A percentile compares a stretch with the other conserved stretches of the same genome.
phyloP scores from a whole-genome alignment of 2,113 vertebrate genomes.

The Corydoras sp. region DNA sequence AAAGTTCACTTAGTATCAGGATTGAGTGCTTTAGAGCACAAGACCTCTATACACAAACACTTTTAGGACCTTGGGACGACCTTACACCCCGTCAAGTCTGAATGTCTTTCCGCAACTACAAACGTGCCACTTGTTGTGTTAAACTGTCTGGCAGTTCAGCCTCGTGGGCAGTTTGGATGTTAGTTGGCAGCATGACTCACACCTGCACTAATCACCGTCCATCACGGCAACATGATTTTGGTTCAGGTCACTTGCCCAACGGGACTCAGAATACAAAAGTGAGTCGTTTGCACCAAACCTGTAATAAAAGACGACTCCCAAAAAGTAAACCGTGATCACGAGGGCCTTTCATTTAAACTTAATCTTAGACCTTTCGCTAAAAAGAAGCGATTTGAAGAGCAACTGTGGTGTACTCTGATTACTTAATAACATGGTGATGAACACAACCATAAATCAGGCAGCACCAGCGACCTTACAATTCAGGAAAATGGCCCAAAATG shows the following conservation, averaged over 20 bases:
- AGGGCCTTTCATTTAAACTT: constrained; percentile 65
- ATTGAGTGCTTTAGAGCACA: no score
- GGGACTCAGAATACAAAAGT: constrained; percentile 43
- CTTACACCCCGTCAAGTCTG: no score
- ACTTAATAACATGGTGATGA: constrained; percentile 72
- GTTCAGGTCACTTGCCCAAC: constrained; percentile 24
- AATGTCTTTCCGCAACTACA: no score
- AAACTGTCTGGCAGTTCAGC: background rate
- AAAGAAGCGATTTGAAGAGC: constrained; percentile 61
- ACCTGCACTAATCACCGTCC: constrained; percentile 1
- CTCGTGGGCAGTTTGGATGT: background rate
- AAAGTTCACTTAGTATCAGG: no score
- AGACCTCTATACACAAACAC: no score
- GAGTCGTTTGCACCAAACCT: constrained; percentile 36
- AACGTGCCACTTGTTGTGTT: no score
- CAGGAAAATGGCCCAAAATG: constrained; percentile 58
- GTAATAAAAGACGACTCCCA: constrained; percentile 47
- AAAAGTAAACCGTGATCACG: constrained; percentile 60
- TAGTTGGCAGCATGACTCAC: background rate
- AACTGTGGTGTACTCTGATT: constrained; percentile 64
- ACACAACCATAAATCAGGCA: constrained; percentile 67
- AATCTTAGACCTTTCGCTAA: constrained; percentile 55
- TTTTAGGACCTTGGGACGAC: no score
- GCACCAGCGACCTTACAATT: constrained; percentile 62
- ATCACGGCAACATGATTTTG: constrained; percentile 3